Base-by-base conservation (phyloP, 2,113 vertebrate species). In the Aythya baeri region DNA sequence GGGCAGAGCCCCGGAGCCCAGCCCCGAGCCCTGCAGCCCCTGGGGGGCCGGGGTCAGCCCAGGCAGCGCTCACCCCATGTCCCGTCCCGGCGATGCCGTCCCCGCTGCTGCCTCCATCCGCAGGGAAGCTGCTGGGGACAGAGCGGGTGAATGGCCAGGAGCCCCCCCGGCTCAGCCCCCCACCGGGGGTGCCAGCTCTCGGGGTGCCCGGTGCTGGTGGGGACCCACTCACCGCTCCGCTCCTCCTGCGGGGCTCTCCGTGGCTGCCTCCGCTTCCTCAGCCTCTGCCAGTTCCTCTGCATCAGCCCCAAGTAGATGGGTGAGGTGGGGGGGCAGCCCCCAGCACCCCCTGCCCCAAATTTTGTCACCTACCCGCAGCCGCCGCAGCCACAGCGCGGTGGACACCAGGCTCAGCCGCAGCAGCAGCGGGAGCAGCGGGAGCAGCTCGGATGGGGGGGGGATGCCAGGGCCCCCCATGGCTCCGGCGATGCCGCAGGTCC, bases 161-260 rank as follows among this genome's bases (percentile, higher is more conserved):
- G 32, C 16, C 67, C 44, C 44, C 46, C 44, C 17, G 2, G 31
- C 66, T 50, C 36, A 58, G 54, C 54, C 38, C 65, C 15, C 4
- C 21, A 4, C 57, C 38, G 31, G 38, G n/a, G n/a, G 50, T 54
- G 34, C 7, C 4, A 7, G 38, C 22, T 15, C 6, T 43, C 21
- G 11, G 29, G 71, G 71, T 3, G 29, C 38, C 38, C 11, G 6
- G 36, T 41, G 52, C 50, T 26, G 50, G 50, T 13, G 13, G 52
- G 3, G 29, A 52, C 36, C 10, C 71, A 4, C 54, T 74, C 38
- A 58, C 72, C 11, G 2, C 38, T 26, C 22, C 9, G 14, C 18
- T 44, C 3, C 54, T 58, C 3, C 1, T 1, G 5, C 13, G 2
- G 3, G 29, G 29, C 21, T 43, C 36, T 43, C 11, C 5, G 11